Evolutionary conservation across 1,140 invertebrate genomes (phyloP).

Genomic region (Cotesia glomerata): DNA sequence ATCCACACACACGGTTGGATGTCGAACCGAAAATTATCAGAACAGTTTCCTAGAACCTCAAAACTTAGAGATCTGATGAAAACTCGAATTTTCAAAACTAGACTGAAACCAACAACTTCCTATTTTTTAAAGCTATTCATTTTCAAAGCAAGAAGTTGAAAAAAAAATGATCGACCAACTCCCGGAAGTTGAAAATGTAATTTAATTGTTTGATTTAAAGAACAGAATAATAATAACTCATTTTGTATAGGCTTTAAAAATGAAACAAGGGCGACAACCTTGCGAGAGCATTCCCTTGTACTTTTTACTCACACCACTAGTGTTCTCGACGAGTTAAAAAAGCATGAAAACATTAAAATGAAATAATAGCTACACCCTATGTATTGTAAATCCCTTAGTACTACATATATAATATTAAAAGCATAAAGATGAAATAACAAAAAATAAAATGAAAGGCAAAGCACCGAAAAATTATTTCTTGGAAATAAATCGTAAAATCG

Average conservation of each 20-base stretch:
- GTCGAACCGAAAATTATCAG: too few species aligned
- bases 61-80: too few species aligned
- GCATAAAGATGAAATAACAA: background rate
- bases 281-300: background rate
- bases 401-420: background rate
- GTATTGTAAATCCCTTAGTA: background rate
- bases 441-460: background rate
- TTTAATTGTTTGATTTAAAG: too few species aligned
- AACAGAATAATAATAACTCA: too few species aligned
- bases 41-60: too few species aligned
- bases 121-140: too few species aligned
- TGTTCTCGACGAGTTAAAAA: background rate
- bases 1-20: too few species aligned
- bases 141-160: too few species aligned
- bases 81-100: too few species aligned
- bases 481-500: constrained; percentile 43
- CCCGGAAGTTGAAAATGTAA: too few species aligned
- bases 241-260: background rate
- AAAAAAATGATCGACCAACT: too few species aligned
- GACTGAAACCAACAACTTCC: too few species aligned
- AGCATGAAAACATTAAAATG: background rate
- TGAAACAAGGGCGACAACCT: background rate
- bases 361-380: background rate
- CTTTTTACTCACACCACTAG: background rate
- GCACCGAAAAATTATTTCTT: background rate